phyloP scores from a whole-genome alignment of 2,113 vertebrate species.

The Podarcis raffonei region DNA sequence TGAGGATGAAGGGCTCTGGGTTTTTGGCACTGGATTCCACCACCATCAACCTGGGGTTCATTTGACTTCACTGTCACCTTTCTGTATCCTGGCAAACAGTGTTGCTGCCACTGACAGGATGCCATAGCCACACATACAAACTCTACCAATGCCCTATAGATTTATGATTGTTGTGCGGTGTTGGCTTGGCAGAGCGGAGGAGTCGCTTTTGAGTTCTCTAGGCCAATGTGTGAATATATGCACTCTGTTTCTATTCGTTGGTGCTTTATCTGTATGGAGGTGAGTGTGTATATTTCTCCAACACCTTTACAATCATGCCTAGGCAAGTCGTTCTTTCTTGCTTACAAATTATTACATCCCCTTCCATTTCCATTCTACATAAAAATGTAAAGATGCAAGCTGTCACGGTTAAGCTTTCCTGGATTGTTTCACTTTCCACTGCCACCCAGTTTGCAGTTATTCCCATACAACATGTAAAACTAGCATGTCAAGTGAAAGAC shows the following conservation, averaged over 20 bases:
- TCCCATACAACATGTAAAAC: neutral
- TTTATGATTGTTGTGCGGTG: neutral
- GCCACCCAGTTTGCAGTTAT: neutral
- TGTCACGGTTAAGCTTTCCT: neutral
- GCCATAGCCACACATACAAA: too few species aligned
- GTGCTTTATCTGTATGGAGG: neutral
- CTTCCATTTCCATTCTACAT: neutral
- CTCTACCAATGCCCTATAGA: too few species aligned
- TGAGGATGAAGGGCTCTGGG: too few species aligned
- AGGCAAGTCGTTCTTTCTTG: neutral
- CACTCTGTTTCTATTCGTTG: neutral
- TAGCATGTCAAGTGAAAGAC: neutral
- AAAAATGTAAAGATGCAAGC: neutral
- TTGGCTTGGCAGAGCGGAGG: neutral
- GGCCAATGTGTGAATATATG: neutral
- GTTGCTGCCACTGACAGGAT: neutral
- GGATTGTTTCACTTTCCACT: neutral
- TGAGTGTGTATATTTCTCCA: neutral
- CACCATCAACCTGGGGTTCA: too few species aligned
- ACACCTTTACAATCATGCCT: neutral
- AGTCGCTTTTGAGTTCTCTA: too few species aligned
- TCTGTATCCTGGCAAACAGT: too few species aligned
- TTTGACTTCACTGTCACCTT: too few species aligned
- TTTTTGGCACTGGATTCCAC: too few species aligned
- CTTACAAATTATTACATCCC: neutral